Conservation (phyloP, 2,888 invertebrate species). For the Yponomeuta plumbellus region DNA sequence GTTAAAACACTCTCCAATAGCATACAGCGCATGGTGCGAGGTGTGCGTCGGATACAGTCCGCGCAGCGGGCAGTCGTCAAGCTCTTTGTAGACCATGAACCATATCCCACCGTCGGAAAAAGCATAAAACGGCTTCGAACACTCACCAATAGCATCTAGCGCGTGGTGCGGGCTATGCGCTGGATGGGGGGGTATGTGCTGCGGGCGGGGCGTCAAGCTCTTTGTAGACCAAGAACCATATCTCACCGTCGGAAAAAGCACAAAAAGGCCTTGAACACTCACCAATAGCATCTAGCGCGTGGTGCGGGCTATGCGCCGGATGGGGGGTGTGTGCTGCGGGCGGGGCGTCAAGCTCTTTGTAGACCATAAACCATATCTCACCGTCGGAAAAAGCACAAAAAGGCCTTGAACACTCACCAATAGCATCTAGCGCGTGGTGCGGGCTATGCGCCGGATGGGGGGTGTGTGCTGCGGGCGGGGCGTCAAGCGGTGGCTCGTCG, state of each 20-base stretch:
- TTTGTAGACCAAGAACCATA: constrained; percentile 99
- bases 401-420: not conserved
- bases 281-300: not conserved
- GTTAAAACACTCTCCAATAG: not conserved
- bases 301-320: not conserved
- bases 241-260: constrained; percentile 78
- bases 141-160: constrained; percentile 39
- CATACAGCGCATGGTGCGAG: constrained; percentile 61
- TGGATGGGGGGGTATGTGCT: constrained; percentile 13
- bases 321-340: no score
- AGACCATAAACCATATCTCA: no score
- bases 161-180: constrained; percentile 49
- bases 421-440: constrained; percentile 21
- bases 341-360: no score
- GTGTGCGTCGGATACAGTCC: constrained; percentile 24
- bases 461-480: constrained; percentile 35
- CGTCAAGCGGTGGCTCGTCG: constrained; percentile 80
- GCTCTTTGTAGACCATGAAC: constrained; percentile 98
- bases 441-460: constrained; percentile 28
- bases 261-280: not conserved
- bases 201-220: constrained; percentile 77
- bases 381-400: no score
- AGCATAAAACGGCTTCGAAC: no score
- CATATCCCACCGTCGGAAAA: constrained; percentile 87
- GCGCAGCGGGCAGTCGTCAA: constrained; percentile 54